These are phyloP conservation scores for Halcyon leucocephala DNA, from an alignment of 2,797 vertebrate species.

Conservation along the genomic window DNA sequence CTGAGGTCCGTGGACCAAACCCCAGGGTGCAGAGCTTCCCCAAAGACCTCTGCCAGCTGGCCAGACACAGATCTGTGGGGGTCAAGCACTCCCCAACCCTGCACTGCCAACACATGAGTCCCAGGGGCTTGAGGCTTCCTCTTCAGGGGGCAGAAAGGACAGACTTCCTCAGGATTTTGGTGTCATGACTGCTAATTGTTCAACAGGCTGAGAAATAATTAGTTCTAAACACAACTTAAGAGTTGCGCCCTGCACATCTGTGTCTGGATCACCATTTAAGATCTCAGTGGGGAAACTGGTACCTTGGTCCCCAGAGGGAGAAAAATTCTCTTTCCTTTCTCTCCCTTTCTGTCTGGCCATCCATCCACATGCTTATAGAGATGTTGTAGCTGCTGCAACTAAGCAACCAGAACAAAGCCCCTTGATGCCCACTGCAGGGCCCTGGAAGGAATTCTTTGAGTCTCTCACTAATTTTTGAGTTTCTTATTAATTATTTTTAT, in stretches of 20 bases:
- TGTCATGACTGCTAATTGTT: neutral
- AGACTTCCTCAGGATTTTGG: neutral
- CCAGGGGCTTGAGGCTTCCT: neutral
- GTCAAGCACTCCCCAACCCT: accelerated
- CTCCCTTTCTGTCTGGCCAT: neutral
- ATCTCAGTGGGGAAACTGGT: neutral
- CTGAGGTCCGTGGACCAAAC: neutral
- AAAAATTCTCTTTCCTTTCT: neutral
- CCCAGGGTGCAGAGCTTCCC: neutral
- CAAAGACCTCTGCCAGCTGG: neutral
- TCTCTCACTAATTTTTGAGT: no score
- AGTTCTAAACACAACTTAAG: neutral
- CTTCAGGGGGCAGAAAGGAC: neutral
- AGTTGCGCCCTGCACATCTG: neutral
- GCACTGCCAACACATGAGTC: accelerated
- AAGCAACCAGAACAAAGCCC: neutral
- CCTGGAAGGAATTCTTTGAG: neutral
- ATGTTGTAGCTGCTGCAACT: neutral
- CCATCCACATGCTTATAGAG: neutral
- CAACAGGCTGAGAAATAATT: neutral
- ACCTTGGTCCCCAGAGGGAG: neutral
- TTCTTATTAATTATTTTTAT: neutral
- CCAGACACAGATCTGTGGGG: accelerated
- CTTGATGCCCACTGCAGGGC: neutral
- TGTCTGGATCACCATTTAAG: neutral